phyloP scores from a whole-genome alignment of 1,140 invertebrate species.

The Lucilia sericata region DNA sequence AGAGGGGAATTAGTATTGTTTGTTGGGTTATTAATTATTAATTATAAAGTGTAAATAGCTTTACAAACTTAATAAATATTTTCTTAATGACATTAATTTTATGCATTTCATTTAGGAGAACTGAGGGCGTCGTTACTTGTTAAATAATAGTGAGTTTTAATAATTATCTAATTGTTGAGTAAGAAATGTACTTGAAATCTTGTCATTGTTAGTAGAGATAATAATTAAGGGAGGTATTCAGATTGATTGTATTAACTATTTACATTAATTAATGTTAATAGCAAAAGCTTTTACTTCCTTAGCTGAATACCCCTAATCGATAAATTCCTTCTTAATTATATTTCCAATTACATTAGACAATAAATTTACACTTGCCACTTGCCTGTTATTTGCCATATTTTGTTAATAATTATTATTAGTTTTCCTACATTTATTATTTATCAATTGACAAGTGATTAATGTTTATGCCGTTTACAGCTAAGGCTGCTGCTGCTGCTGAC shows the following conservation, averaged over 20 bases:
- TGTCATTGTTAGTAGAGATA: too few species aligned
- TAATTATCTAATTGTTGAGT: background rate
- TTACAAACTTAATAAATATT: too few species aligned
- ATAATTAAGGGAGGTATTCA: too few species aligned
- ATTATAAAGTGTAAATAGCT: background rate
- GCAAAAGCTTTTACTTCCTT: too few species aligned
- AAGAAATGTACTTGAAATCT: background rate
- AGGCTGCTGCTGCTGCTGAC: background rate
- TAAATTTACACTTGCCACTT: too few species aligned
- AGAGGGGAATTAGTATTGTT: background rate
- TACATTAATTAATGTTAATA: too few species aligned
- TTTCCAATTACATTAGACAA: too few species aligned
- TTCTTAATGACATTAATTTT: too few species aligned
- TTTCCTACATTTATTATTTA: background rate
- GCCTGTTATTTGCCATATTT: too few species aligned
- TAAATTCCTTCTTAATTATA: too few species aligned
- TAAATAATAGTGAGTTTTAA: background rate
- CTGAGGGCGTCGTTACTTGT: constrained; percentile 8
- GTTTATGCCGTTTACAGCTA: background rate
- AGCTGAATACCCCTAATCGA: too few species aligned
- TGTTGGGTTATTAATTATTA: background rate
- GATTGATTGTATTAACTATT: too few species aligned
- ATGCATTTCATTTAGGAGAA: background rate
- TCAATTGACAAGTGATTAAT: constrained; percentile 43
- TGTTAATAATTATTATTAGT: background rate